Evolutionary conservation across 2,113 vertebrate species (phyloP), one percentile per base, ranked within the genome.

Genomic region (Paracanthobrama guichenoti): DNA sequence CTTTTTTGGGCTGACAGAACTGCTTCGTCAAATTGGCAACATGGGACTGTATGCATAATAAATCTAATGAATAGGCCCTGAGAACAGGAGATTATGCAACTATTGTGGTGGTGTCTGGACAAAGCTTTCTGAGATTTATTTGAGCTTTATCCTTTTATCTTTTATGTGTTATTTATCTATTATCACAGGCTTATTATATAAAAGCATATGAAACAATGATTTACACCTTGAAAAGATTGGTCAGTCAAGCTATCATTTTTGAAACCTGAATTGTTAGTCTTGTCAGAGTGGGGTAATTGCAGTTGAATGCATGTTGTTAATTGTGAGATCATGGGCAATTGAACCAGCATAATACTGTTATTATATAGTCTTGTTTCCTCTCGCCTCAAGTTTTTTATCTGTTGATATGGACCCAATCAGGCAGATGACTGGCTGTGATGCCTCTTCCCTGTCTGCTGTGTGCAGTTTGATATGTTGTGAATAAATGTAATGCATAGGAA

Each of bases 261-360:
- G 22, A 44, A 22, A 22, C 66, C 31, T 42, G n/a, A 76, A 28
- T 24, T 20, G 48, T 53, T 3, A 6, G 24, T 35, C 24, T 60
- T 64, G 22, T 59, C 74, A 72, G 42, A 24, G 42, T 35, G 57
- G 22, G 31, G 53, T 80, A 77, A 84, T 79, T 82, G 9, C 46
- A 18, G 16, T 69, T 53, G 75, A 71, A 78, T 79, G 35, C 28
- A 12, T 62, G 53, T 50, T 44, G 78, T 87, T 90, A 85, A 89
- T 87, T 88, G 55, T 24, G 79, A 59, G 75, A 44, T 85, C 55
- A 81, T 84, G 88, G 85, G 9, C 79, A 84, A 84, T 74, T 88
- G 67, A 87, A 71, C 80, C 20, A 46, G 42, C 14, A 89, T 86
- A 90, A 84, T 86, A 73, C 75, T 28, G 75, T 82, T 72, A 86